Base-by-base conservation (phyloP, 2,797 vertebrate species). In the Enteromius viviparus region DNA sequence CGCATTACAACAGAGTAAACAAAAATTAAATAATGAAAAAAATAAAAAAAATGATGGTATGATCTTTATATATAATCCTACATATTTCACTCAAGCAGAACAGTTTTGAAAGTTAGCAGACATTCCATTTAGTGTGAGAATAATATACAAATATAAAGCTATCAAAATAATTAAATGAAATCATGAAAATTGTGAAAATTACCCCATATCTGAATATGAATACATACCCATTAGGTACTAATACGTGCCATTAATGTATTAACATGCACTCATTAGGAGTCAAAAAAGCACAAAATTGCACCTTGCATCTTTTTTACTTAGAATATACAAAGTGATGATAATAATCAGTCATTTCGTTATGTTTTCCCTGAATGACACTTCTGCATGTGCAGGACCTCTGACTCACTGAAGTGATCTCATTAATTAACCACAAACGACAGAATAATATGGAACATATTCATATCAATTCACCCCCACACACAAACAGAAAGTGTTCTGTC, bases 371-470 rank as follows among this genome's bases (percentile, higher is more conserved):
- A 71, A 51, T 15, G 3, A 40, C 7, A 12, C 21, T 23, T 58
- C 6, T 21, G 65, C 14, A 1, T 32, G 3, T 15, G 6, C 60
- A 64, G 62, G 64, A 85, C 17, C 75, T 64, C 49, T 19, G 58
- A 78, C 69, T 80, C 77, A 75, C 29, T 74, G 78, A 87, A 87
- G 84, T 86, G 79, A 76, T 85, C 76, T 86, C 58, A 80, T 87
- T 82, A 69, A 84, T 83, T 85, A 89, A 88, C 70, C 75, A 80
- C 80, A 79, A 58, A 47, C 66, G 68, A 83, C 71, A 86, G 51
- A 86, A 80, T 85, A 87, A 80, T 78, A 84, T 66, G 81, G 26
- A 23, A 82, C 65, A 76, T 32, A 86, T 79, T 69, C 76, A 72
- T 47, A 82, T 68, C 19, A 45, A 1, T 9, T 58, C 51, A 74